Base-by-base conservation (phyloP, 2,113 vertebrate species). In the Gasterosteus nipponicus region DNA sequence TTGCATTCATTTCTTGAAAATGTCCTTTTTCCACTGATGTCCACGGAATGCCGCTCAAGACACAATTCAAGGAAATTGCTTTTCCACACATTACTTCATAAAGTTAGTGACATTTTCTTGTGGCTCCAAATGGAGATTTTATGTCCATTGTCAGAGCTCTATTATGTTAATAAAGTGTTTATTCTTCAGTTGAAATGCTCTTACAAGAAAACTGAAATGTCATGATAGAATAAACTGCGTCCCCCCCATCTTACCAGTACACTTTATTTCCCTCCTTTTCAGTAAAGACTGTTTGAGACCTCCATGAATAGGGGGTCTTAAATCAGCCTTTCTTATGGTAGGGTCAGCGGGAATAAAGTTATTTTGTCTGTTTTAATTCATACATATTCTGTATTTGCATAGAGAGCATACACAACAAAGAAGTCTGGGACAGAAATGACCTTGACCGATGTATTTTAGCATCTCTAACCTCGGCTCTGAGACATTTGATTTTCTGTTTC, bases 401-500 rank as follows among this genome's bases (percentile, higher is more conserved):
- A 64, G 5, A 63, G 33, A 75, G 2, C 68, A 79, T 56, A 11
- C 12, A 16, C 42, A 73, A 77, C 79, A 71, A 74, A 66, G 26
- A 35, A 1, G 41, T 67, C n/a, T 64, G 62, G 47, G 39, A 18
- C 2, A 12, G 47, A 47, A 65, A 56, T 54, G 16, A 76, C 53
- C 51, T 39, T n/a, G 6, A 10, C 10, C 1, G 22, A 60, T 39
- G 35, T 39, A 22, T 65, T 71, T 63, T 44, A 71, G 65, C 58
- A 78, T 73, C 75, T 42, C 26, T 31, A 1, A 58, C 29, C 18
- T 70, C 65, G n/a, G 60, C 73, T 85, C 31, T 68, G 31, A 80
- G 72, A 46, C 41, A 42, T 59, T 75, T 69, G 0, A 69, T 80
- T 67, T 56, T 60, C 67, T 9, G 46, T 69, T 79, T 86, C 59